Conservation (phyloP, 1,140 invertebrate genomes). For the Rhizoglyphus robini region DNA sequence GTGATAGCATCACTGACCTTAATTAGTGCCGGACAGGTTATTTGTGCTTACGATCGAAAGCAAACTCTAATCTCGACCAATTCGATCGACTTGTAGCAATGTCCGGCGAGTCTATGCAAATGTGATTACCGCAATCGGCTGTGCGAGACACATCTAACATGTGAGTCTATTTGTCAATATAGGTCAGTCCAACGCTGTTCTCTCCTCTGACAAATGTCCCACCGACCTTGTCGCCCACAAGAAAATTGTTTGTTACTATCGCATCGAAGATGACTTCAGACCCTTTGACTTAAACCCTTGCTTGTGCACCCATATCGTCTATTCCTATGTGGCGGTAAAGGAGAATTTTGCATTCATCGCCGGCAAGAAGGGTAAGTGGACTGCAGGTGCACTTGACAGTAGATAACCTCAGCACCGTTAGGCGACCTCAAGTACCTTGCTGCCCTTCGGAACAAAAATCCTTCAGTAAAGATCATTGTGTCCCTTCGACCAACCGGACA, state of each 20-base stretch:
- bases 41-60: too few relatives aligned
- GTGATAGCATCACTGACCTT: neutral
- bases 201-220: neutral
- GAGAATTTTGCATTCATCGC: constrained; percentile 24
- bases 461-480: constrained; percentile 20
- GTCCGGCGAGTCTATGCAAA: too few relatives aligned
- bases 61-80: too few relatives aligned
- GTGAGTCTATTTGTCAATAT: neutral
- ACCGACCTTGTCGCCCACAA: constrained; percentile 15
- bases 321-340: constrained; percentile 22
- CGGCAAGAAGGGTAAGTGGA: constrained; percentile 26
- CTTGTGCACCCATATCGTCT: constrained; percentile 23
- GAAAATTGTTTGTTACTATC: constrained; percentile 22
- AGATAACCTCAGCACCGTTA: neutral
- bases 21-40: neutral
- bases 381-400: neutral
- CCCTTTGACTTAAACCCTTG: constrained; percentile 22
- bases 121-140: too few relatives aligned
- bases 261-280: constrained; percentile 20
- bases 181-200: neutral
- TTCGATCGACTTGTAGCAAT: too few relatives aligned
- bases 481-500: constrained; percentile 17
- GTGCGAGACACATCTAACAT: neutral
- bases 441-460: constrained; percentile 15
- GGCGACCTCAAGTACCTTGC: constrained; percentile 21